Base-by-base conservation (phyloP, 2,888 invertebrate species). In the Adela reaumurella region DNA sequence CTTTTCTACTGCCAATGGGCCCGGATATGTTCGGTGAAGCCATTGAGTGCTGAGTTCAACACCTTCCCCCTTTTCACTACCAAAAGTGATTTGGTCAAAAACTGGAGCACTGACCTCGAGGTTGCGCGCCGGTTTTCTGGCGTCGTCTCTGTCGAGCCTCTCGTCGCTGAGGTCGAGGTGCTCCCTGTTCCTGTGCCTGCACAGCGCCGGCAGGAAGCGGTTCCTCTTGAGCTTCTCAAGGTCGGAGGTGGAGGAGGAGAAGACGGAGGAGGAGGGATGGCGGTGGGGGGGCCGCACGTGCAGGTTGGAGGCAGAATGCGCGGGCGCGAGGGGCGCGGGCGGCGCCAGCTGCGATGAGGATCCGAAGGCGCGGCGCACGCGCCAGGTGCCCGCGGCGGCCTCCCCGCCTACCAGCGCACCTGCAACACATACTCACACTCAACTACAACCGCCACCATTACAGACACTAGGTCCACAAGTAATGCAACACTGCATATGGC, bases 81-180 rank as follows among this genome's bases (percentile, higher is more conserved):
- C n/a, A n/a, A n/a, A n/a, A n/a, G n/a, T n/a, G n/a, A n/a, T n/a
- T n/a, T n/a, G n/a, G n/a, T n/a, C n/a, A n/a, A n/a, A n/a, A n/a
- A n/a, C n/a, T n/a, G n/a, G n/a, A n/a, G n/a, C n/a, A n/a, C n/a
- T 18, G 24, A 35, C 49, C 49, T 42, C 51, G 50, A 46, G 43
- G 50, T 18, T 53, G 50, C 44, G 50, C 43, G 50, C 49, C 49
- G 51, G 51, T 52, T 43, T 56, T 53, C 51, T 60, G 54, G 35
- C 35, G 35, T 35, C 35, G 35, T 35, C 35, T 3, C 35, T 8
- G 58, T 69, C 65, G 2, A 73, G 64, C 1, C 66, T 62, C 55
- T 71, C 70, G 64, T 76, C 77, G 58, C 71, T 71, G 10, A 76
- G 66, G 58, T 79, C 78, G 53, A 79, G 57, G 56, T 77, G 77